Percentiles rank a stretch among this genome's conserved stretches.
Evolutionary conservation across 2,888 invertebrate genomes (phyloP).

Genomic region (Melanargia galathea): DNA sequence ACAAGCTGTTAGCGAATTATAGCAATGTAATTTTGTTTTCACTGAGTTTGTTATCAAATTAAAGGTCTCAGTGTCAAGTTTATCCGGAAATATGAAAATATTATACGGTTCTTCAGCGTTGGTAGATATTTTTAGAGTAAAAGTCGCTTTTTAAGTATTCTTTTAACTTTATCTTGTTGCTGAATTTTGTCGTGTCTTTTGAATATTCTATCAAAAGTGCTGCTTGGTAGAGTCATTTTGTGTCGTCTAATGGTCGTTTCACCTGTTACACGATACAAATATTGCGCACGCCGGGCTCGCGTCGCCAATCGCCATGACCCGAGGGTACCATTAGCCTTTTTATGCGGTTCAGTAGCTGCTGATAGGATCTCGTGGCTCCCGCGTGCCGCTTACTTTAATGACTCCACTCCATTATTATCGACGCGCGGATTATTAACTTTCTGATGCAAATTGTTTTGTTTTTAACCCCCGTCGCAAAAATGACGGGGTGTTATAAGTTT

Average conservation of each 20-base stretch:
- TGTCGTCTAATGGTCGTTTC: not conserved
- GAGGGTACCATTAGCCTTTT: constrained; percentile 68
- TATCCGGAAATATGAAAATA: no score
- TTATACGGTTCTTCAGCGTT: no score
- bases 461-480: not conserved
- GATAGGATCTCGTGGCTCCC: constrained; percentile 73
- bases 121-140: no score
- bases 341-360: constrained; percentile 64
- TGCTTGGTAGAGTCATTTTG: not conserved
- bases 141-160: no score
- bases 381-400: constrained; percentile 74
- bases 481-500: no score
- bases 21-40: no score
- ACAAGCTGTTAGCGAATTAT: no score
- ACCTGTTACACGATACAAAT: constrained; percentile 35
- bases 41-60: no score
- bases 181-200: not conserved
- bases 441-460: constrained; percentile 33
- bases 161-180: no score
- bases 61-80: no score
- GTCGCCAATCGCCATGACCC: constrained; percentile 53
- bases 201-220: not conserved
- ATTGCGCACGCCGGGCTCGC: constrained; percentile 37
- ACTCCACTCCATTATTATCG: constrained; percentile 72
- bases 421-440: constrained; percentile 53